Conservation (phyloP, 2,797 vertebrate species). For the Tinamus major region DNA sequence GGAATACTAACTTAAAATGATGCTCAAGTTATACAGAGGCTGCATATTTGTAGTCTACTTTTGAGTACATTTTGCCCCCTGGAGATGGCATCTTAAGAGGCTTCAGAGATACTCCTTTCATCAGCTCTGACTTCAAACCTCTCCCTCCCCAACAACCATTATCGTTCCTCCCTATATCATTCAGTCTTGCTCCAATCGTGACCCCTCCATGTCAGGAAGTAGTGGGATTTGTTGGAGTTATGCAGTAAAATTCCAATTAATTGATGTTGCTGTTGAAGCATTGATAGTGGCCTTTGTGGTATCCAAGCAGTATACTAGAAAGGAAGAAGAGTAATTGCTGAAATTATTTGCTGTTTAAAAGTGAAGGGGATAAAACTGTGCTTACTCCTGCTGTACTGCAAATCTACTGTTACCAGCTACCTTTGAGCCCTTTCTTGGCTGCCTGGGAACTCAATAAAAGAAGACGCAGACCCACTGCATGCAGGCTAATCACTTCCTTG, state of each 20-base stretch:
- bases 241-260: not conserved
- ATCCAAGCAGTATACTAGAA: not conserved
- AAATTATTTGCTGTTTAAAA: conserved; percentile 13
- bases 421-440: not conserved
- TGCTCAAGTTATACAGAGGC: not conserved
- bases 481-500: not conserved
- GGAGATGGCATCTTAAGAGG: not conserved
- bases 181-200: not conserved
- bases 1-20: not conserved
- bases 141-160: not conserved
- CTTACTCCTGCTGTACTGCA: not conserved
- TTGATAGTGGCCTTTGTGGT: not conserved
- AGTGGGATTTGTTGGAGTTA: not conserved
- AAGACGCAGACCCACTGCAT: not conserved
- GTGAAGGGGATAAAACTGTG: not conserved
- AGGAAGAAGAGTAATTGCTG: conserved; percentile 11
- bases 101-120: not conserved
- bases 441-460: not conserved
- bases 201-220: not conserved
- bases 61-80: not conserved
- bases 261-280: not conserved
- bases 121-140: not conserved
- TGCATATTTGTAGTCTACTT: not conserved
- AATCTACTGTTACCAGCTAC: not conserved
- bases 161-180: not conserved